Conservation (phyloP, 1,140 invertebrate genomes). For the Elymnias hypermnestra region DNA sequence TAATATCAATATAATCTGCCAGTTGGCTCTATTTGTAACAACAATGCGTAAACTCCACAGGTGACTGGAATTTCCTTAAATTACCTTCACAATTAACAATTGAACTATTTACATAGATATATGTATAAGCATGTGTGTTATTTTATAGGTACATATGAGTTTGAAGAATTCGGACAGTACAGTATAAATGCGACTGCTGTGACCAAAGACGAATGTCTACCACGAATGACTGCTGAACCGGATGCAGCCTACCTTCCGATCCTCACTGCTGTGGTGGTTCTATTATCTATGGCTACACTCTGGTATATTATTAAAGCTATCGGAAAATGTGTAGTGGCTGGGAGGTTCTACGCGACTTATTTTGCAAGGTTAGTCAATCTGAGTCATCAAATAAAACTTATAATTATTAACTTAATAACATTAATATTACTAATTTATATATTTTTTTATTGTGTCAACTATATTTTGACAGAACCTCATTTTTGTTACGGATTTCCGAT, state of each 20-base stretch:
- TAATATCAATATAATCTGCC: too few species aligned
- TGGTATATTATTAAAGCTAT: constrained; percentile 71
- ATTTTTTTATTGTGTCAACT: too few species aligned
- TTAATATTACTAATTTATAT: too few species aligned
- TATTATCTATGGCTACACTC: constrained; percentile 65
- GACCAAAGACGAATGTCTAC: constrained; percentile 38
- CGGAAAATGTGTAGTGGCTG: constrained; percentile 59
- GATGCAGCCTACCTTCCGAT: constrained; percentile 66
- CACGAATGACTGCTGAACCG: constrained; percentile 63
- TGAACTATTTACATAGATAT: too few species aligned
- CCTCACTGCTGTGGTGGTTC: constrained; percentile 55
- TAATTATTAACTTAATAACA: too few species aligned
- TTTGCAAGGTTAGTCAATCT: constrained; percentile 56
- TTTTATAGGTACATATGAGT: constrained; percentile 47
- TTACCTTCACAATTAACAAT: too few species aligned
- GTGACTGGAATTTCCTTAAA: too few species aligned
- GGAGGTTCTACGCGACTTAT: constrained; percentile 54
- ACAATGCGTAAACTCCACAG: too few species aligned
- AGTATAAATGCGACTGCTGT: constrained; percentile 46
- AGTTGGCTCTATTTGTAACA: too few species aligned
- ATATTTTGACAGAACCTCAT: too few species aligned
- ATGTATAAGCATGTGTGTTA: background rate
- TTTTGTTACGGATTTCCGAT: too few species aligned
- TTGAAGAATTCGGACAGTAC: constrained; percentile 67
- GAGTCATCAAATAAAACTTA: too few species aligned